Conservation (phyloP, 2,113 vertebrate species). For the Aramus guarauna region DNA sequence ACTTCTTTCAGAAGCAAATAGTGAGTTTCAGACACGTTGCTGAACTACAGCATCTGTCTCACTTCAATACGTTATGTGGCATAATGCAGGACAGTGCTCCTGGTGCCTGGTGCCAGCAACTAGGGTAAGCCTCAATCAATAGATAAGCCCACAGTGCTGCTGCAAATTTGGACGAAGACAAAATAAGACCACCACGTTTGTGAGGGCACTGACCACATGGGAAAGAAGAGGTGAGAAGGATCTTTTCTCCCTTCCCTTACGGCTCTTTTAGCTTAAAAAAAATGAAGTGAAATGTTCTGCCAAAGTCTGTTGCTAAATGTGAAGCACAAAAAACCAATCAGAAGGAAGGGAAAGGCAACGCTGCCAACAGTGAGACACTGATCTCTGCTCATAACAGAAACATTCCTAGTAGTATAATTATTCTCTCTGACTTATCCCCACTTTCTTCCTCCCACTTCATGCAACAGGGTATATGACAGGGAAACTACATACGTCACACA, state of each 20-base stretch:
- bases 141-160: neutral
- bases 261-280: neutral
- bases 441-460: neutral
- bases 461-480: neutral
- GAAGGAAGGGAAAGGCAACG: neutral
- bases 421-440: neutral
- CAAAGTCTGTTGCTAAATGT: neutral
- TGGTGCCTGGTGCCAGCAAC: neutral
- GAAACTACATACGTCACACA: neutral
- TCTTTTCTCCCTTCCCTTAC: neutral
- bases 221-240: neutral
- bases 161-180: neutral
- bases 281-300: neutral
- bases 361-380: neutral
- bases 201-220: neutral
- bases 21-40: neutral
- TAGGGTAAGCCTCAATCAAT: rapidly evolving
- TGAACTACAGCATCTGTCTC: neutral
- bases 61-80: neutral
- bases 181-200: neutral
- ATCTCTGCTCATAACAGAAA: neutral
- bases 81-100: neutral
- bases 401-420: neutral
- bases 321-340: neutral
- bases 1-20: neutral